Evolutionary conservation across 2,797 vertebrate genomes (phyloP), one percentile per base, ranked within the genome.

Genomic region (Sebastiscus albofasciatus): DNA sequence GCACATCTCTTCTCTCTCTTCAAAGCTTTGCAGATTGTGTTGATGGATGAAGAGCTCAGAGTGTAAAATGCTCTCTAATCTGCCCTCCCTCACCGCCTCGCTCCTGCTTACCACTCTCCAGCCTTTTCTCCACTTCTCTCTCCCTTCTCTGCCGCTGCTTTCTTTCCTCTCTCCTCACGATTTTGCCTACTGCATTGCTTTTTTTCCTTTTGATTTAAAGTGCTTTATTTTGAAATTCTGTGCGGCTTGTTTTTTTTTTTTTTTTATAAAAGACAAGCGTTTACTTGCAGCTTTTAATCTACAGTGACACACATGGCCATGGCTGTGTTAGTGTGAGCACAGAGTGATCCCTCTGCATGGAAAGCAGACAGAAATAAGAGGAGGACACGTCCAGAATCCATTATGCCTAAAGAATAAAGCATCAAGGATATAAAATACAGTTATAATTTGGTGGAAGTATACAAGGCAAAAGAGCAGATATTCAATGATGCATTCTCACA

Each of bases 21-120:
- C 90, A 90, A 91, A 93, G 90, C 89, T 80, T 79, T 86, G 78
- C 91, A 91, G 85, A 89, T 90, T 92, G 88, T 89, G 92, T 90
- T 91, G 89, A 90, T 92, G 90, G 90, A 91, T 87, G 87, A 92
- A 88, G 80, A 82, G 87, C 93, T 91, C 87, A 72, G 75, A 86
- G 84, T 85, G 84, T 86, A 86, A 92, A 93, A 91, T 73, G 79
- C 83, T 85, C 89, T 88, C 83, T 93, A 91, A 93, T 94, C 93
- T 89, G 85, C 71, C 83, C 86, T 67, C 87, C 67, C 80, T 71
- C 76, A 18, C 83, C 2, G 18, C 66, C 82, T 75, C 59, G 49
- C 83, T 81, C 66, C 81, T 80, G 73, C 69, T 77, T 36, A 60
- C 72, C 66, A 4, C 71, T 67, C 65, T 75, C 66, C 70, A 33